phyloP scores from a whole-genome alignment of 2,113 vertebrate genomes.

The Mionectes macconnelli region DNA sequence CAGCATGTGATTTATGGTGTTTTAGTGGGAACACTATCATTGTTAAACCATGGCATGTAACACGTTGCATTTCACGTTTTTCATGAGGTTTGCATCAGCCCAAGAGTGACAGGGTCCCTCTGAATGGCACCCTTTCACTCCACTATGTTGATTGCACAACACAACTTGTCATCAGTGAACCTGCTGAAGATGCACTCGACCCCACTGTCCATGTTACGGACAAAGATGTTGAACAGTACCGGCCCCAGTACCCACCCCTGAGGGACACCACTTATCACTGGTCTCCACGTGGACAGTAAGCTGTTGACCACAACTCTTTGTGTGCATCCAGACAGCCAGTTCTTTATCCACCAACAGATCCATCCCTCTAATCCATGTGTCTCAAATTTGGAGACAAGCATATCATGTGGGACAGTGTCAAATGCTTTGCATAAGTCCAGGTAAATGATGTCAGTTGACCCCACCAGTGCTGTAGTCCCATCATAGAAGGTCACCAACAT shows the following conservation, averaged over 20 bases:
- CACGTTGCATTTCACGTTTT: neutral
- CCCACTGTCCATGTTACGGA: neutral
- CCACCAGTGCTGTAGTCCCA: neutral
- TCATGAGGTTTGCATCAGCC: neutral
- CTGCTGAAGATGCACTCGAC: neutral
- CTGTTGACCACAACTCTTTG: neutral
- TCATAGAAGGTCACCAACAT: neutral
- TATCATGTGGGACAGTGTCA: neutral
- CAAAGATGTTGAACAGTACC: neutral
- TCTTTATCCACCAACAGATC: neutral
- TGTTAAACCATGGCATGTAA: neutral
- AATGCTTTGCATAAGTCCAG: neutral
- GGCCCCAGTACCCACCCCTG: too few species aligned
- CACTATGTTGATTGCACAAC: neutral
- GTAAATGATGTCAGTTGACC: neutral
- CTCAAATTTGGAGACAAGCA: neutral
- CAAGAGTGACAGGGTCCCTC: neutral
- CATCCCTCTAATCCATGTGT: neutral
- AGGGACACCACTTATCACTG: neutral
- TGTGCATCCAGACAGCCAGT: neutral
- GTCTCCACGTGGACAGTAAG: rapidly evolving
- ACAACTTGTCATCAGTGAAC: neutral
- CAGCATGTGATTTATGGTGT: neutral
- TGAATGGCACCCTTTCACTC: neutral
- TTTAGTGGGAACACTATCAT: neutral